A percentile compares a stretch with the other conserved stretches of the same genome.
phyloP scores from a whole-genome alignment of 2,113 vertebrate species.

The Lonchura striata region DNA sequence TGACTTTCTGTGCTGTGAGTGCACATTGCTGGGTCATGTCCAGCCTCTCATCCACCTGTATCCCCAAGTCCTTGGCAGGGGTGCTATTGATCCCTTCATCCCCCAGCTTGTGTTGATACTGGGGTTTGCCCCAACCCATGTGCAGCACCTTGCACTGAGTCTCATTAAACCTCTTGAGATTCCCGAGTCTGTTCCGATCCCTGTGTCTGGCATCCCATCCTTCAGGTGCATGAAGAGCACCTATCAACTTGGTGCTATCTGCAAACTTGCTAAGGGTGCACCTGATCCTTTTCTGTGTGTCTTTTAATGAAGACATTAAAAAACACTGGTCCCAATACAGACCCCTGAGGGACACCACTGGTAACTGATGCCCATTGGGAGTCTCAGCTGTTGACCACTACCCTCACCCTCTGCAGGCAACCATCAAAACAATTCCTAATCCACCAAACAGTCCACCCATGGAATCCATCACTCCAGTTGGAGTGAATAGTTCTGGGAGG shows the following conservation, averaged over 20 bases:
- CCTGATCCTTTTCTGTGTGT: neutral
- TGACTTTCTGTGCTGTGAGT: neutral
- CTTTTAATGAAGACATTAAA: neutral
- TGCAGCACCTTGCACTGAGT: neutral
- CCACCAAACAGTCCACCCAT: neutral
- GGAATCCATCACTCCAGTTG: neutral
- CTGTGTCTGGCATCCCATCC: neutral
- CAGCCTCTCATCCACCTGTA: neutral
- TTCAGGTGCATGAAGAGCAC: neutral
- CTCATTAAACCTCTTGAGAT: neutral
- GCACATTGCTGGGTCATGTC: neutral
- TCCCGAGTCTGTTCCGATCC: neutral
- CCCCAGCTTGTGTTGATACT: neutral
- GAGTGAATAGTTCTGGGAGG: neutral
- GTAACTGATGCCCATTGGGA: neutral
- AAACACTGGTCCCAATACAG: neutral
- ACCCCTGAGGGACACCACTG: neutral
- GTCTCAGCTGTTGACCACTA: neutral
- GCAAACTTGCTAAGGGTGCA: neutral
- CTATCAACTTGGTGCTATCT: neutral
- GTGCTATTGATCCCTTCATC: neutral
- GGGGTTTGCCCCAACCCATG: accelerated
- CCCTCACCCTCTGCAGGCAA: neutral
- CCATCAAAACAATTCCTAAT: neutral
- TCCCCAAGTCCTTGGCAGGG: neutral